phyloP scores from a whole-genome alignment of 2,888 invertebrate genomes.

The Apomyelois bistriatella region DNA sequence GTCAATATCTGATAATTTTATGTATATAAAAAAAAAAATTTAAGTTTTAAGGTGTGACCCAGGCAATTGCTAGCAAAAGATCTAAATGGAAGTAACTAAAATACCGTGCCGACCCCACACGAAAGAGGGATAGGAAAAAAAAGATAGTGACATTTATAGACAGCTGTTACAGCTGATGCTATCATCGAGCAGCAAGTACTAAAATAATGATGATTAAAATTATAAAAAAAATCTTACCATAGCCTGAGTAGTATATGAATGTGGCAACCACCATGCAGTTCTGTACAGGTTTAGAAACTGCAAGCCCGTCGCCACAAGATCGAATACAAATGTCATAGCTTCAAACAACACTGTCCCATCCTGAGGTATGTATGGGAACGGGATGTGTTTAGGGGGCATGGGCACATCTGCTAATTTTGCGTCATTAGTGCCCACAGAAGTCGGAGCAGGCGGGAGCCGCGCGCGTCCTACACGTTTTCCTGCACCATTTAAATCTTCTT shows the following conservation, averaged over 20 bases:
- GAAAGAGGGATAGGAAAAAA: too few species aligned
- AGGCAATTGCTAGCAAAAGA: too few species aligned
- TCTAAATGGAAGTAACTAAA: too few species aligned
- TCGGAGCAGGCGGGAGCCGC: slow-evolving; percentile 14
- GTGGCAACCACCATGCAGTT: slow-evolving; percentile 98
- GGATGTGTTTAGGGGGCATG: slow-evolving; percentile 87
- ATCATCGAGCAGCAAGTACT: too few species aligned
- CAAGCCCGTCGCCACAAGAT: slow-evolving; percentile 87
- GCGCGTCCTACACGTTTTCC: slow-evolving; percentile 47
- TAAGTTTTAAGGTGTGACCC: too few species aligned
- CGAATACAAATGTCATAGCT: slow-evolving; percentile 89
- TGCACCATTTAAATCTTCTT: slow-evolving; percentile 56
- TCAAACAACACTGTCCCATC: slow-evolving; percentile 93
- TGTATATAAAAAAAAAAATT: too few species aligned
- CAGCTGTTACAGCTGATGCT: too few species aligned
- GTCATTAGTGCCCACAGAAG: slow-evolving; percentile 27
- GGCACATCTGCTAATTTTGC: slow-evolving; percentile 60
- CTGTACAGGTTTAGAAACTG: slow-evolving; percentile 97
- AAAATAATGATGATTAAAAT: too few species aligned
- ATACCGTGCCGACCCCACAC: too few species aligned
- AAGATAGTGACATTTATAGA: too few species aligned
- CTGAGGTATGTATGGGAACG: slow-evolving; percentile 87
- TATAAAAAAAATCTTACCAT: slow-evolving; percentile 82
- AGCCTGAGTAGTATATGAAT: slow-evolving; percentile 92
- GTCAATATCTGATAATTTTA: too few species aligned